phyloP scores from a whole-genome alignment of 2,797 vertebrate genomes.

The Pteropus rufus region DNA sequence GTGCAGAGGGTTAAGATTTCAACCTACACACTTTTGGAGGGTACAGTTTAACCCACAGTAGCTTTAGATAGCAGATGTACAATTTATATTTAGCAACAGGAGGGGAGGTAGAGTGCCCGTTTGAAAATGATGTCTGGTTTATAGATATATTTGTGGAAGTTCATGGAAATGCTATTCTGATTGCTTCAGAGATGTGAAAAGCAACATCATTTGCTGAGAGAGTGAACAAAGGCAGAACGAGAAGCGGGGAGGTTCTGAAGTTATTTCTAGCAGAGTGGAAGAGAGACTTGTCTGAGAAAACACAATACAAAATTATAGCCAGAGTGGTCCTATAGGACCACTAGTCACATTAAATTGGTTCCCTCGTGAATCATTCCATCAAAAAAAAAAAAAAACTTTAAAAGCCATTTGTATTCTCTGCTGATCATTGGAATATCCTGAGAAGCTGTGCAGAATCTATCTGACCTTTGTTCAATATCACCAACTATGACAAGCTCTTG shows the following conservation, averaged over 20 bases:
- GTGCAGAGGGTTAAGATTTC: neutral
- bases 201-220: neutral
- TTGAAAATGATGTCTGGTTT: constrained; percentile 8
- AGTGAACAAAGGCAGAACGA: neutral
- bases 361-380: neutral
- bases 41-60: neutral
- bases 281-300: neutral
- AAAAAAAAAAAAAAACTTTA: neutral
- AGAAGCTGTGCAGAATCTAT: neutral
- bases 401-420: neutral
- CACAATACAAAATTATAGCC: neutral
- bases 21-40: neutral
- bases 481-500: neutral
- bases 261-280: neutral
- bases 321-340: neutral
- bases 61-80: neutral
- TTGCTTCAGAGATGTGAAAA: neutral
- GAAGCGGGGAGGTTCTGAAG: neutral
- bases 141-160: neutral
- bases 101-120: neutral
- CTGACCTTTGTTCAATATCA: neutral
- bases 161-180: neutral
- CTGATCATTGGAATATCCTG: neutral
- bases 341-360: neutral
- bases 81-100: neutral